Evolutionary conservation across 2,888 invertebrate genomes (phyloP).

Genomic region (Linyphia triangularis): DNA sequence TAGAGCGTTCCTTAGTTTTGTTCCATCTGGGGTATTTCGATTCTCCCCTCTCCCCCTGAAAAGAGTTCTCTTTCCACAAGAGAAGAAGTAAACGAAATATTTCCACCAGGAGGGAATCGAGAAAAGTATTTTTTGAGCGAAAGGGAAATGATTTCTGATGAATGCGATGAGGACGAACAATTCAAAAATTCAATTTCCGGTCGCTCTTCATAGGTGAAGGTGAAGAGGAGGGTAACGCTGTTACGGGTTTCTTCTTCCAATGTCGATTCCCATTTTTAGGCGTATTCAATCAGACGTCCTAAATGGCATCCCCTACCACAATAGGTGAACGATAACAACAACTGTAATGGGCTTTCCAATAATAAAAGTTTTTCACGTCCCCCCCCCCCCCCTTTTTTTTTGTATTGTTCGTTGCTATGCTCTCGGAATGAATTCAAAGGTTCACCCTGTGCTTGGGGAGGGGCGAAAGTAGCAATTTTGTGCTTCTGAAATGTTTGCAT

Average conservation of each 20-base stretch:
- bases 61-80: neutral
- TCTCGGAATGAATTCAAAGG: too few species aligned
- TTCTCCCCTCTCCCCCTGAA: neutral
- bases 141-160: constrained; percentile 46
- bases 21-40: neutral
- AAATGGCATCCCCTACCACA: neutral
- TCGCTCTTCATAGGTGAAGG: neutral
- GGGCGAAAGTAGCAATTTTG: too few species aligned
- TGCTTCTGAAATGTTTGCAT: too few species aligned
- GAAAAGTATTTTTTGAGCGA: constrained; percentile 19
- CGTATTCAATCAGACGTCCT: neutral
- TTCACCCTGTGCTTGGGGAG: too few species aligned
- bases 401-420: neutral
- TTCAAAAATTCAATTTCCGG: constrained; percentile 67
- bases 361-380: neutral
- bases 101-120: neutral
- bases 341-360: constrained; percentile 3
- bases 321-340: neutral
- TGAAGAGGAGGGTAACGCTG: constrained; percentile 15
- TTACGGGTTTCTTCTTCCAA: constrained; percentile 3
- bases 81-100: neutral
- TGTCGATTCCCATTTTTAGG: constrained; percentile 15
- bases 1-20: neutral
- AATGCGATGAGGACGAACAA: constrained; percentile 55
- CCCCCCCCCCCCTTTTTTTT: neutral